Evolutionary conservation across 2,113 vertebrate species (phyloP).

Genomic region (Rhadina sibilatrix): DNA sequence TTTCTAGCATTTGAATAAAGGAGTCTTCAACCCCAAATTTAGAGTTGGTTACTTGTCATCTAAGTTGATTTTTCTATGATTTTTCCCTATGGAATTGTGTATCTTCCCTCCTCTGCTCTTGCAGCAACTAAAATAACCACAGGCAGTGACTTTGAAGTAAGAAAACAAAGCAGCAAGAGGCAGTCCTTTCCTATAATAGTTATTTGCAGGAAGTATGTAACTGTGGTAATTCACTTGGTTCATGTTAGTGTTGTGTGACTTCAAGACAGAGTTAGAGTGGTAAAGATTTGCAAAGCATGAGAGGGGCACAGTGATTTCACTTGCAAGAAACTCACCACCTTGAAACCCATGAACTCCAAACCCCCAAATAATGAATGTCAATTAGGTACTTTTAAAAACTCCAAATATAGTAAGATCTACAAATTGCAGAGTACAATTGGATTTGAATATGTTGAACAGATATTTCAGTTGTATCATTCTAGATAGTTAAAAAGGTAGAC

Average conservation of each 20-base stretch:
- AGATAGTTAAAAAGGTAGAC: background rate
- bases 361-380: background rate
- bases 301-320: background rate
- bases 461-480: background rate
- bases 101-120: background rate
- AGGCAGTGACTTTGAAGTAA: background rate
- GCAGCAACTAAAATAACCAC: background rate
- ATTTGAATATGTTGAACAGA: background rate
- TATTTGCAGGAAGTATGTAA: background rate
- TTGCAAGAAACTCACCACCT: background rate
- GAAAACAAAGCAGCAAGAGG: background rate
- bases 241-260: background rate
- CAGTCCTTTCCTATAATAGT: background rate
- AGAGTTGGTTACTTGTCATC: background rate
- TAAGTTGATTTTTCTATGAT: background rate
- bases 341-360: background rate
- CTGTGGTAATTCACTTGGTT: background rate
- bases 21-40: background rate
- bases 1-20: background rate
- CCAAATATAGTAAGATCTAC: background rate
- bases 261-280: background rate
- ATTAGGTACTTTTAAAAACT: background rate
- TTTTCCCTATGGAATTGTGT: background rate
- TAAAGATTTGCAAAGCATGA: background rate
- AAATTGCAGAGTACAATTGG: background rate